Evolutionary conservation across 2,888 invertebrate species (phyloP).

Genomic region (Petrolisthes manimaculis): DNA sequence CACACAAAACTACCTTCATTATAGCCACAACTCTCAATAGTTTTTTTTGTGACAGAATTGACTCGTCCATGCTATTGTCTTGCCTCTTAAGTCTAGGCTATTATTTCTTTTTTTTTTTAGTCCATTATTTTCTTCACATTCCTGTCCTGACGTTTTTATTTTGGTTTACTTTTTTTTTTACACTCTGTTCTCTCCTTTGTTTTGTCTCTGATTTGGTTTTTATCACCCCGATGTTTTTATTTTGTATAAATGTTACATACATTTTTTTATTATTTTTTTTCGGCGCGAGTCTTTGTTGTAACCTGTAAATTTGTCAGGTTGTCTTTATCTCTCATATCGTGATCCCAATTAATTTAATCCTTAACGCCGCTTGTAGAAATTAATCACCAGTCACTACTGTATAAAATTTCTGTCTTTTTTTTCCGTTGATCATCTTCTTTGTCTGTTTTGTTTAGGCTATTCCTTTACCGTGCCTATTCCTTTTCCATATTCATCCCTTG

Average conservation of each 20-base stretch:
- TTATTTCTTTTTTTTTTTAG: background rate
- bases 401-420: no score
- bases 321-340: no score
- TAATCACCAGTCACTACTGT: no score
- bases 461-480: background rate
- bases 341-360: no score
- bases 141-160: no score
- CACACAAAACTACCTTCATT: background rate
- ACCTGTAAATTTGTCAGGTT: no score
- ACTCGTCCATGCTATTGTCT: slow-evolving; percentile 15
- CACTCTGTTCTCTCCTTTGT: background rate
- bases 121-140: no score
- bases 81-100: slow-evolving; percentile 11
- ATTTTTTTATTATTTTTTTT: no score
- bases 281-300: no score
- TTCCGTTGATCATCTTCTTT: background rate
- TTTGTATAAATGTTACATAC: no score
- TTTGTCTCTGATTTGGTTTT: background rate
- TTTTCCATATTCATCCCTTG: background rate
- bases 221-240: background rate
- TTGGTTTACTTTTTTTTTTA: background rate
- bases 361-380: no score
- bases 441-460: no score
- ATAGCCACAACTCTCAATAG: background rate
- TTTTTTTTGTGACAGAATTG: background rate